Percentiles rank a stretch among this genome's conserved stretches.
Evolutionary conservation across 2,888 invertebrate species (phyloP).

Genomic region (Cantharis lateralis): DNA sequence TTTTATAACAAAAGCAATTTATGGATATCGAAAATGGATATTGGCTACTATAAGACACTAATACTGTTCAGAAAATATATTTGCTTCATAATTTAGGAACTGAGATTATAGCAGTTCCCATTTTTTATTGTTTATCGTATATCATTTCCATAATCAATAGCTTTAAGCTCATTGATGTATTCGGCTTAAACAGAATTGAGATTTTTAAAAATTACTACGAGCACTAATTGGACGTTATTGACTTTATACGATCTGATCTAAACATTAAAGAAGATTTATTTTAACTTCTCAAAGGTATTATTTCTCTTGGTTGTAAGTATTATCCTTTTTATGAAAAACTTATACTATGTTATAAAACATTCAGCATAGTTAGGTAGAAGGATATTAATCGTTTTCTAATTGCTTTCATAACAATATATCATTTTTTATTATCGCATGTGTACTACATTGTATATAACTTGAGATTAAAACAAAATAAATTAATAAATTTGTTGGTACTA

Average conservation of each 20-base stretch:
- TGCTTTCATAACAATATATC: neutral
- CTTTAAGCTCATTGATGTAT: neutral
- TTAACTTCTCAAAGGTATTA: neutral
- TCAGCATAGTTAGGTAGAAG: neutral
- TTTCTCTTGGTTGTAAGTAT: neutral
- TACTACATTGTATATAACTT: neutral
- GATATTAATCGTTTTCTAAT: neutral
- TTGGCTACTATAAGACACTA: neutral
- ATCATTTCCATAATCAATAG: neutral
- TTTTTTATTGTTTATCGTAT: neutral
- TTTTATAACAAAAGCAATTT: neutral
- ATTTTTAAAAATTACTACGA: neutral
- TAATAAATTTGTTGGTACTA: neutral
- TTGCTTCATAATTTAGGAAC: neutral
- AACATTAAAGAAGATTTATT: neutral
- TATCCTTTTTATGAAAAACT: neutral
- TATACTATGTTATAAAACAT: neutral
- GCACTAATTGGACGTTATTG: neutral
- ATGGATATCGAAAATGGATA: neutral
- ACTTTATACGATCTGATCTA: neutral
- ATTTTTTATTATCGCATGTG: neutral
- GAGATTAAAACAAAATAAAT: neutral
- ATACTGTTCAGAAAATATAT: neutral
- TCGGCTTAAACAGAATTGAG: neutral
- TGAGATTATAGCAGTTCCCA: neutral